A percentile compares a stretch with the other conserved stretches of the same genome.
Evolutionary conservation across 2,113 vertebrate species (phyloP).

Genomic region (Aleadryas rufinucha): DNA sequence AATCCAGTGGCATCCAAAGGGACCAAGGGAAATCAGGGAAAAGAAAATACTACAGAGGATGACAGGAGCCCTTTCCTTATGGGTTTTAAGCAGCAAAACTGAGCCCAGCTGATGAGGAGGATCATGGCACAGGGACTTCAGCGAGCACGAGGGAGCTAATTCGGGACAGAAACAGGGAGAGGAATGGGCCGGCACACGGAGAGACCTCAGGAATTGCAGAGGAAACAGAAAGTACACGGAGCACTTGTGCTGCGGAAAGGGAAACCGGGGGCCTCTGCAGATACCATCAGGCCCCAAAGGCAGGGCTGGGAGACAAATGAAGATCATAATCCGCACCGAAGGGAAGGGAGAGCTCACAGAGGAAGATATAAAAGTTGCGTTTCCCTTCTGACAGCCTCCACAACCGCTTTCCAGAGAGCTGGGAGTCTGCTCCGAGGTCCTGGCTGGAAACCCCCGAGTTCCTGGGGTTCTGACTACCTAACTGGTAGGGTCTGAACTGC

Average conservation of each 20-base stretch:
- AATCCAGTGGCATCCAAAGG: neutral
- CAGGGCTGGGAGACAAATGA: neutral
- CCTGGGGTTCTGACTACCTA: too few species aligned
- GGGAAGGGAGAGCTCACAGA: neutral
- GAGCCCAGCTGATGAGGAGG: neutral
- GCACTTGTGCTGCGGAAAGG: slow-evolving; percentile 21
- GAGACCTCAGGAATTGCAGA: neutral
- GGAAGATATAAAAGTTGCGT: neutral
- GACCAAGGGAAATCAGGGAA: neutral
- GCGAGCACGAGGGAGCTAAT: neutral
- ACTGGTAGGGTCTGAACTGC: neutral
- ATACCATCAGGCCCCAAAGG: neutral
- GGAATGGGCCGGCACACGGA: neutral
- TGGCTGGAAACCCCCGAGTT: neutral
- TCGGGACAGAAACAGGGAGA: neutral
- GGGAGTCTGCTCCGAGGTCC: neutral
- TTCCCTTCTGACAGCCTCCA: neutral
- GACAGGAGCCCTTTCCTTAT: accelerated
- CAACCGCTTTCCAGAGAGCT: neutral
- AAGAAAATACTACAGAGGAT: accelerated
- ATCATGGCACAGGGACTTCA: neutral
- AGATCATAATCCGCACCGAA: neutral
- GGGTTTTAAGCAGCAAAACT: neutral
- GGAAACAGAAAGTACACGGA: slow-evolving; percentile 32
- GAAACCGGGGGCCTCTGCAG: slow-evolving; percentile 33